A percentile compares a stretch with the other conserved stretches of the same genome.
Evolutionary conservation across 2,113 vertebrate species (phyloP).

Genomic region (Ahaetulla prasina): DNA sequence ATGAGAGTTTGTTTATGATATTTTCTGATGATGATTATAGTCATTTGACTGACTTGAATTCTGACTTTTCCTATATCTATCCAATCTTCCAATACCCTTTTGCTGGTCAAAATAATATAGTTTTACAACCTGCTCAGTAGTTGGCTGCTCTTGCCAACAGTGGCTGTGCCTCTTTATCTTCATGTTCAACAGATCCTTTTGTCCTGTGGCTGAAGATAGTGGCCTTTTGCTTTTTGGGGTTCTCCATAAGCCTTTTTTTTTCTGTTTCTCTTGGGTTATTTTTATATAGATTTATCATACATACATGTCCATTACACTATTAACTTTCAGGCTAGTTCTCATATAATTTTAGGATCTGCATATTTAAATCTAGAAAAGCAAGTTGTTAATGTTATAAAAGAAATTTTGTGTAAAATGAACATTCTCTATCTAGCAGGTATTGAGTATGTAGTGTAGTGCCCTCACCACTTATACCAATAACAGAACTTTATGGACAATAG

Average conservation of each 20-base stretch:
- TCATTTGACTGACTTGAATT: background rate
- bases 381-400: background rate
- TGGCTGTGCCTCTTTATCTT: background rate
- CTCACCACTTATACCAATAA: background rate
- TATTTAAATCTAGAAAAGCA: background rate
- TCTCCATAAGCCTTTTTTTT: background rate
- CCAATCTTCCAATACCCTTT: background rate
- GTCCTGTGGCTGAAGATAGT: background rate
- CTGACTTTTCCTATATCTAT: background rate
- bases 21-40: background rate
- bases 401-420: background rate
- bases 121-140: background rate
- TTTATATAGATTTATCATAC: background rate
- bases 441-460: background rate
- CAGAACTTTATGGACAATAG: background rate
- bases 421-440: background rate
- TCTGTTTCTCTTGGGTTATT: background rate
- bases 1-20: background rate
- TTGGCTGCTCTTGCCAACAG: background rate
- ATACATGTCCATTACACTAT: background rate
- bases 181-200: background rate
- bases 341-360: background rate
- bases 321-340: background rate
- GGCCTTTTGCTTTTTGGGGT: background rate
- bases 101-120: background rate